These are phyloP conservation scores for Candidula unifasciata DNA, from an alignment of 2,888 invertebrate species.

Conservation along the genomic window DNA sequence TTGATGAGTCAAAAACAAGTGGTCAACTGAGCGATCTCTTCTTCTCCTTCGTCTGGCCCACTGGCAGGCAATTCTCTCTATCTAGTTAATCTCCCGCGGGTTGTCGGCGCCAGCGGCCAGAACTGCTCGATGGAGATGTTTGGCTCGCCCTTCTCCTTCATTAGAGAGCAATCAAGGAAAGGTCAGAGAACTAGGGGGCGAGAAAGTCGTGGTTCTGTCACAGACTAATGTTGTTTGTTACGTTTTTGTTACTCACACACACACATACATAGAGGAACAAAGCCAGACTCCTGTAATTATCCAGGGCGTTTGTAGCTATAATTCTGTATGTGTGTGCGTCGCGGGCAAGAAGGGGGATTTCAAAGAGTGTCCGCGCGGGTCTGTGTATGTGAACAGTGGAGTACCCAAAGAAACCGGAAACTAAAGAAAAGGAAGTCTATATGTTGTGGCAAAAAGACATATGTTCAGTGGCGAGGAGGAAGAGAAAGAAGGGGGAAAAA, in stretches of 20 bases:
- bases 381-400: too few relatives aligned
- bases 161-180: slow-evolving; percentile 21
- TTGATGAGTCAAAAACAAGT: not conserved
- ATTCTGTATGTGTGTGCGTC: too few relatives aligned
- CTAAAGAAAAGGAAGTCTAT: too few relatives aligned
- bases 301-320: too few relatives aligned
- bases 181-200: not conserved
- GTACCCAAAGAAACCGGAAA: too few relatives aligned
- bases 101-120: not conserved
- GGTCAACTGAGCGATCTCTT: not conserved
- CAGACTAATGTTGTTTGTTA: not conserved
- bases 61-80: not conserved
- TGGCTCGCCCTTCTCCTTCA: slow-evolving; percentile 15
- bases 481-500: too few relatives aligned
- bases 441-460: too few relatives aligned
- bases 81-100: not conserved
- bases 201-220: not conserved
- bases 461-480: too few relatives aligned
- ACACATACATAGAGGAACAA: too few relatives aligned
- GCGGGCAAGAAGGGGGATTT: not conserved
- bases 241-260: not conserved
- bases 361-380: too few relatives aligned
- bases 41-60: not conserved
- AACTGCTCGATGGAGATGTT: not conserved
- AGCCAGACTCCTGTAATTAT: too few relatives aligned